Percentiles rank a stretch among this genome's conserved stretches.
Conservation (phyloP, 1,140 invertebrate species). For the Nasonia giraulti region DNA sequence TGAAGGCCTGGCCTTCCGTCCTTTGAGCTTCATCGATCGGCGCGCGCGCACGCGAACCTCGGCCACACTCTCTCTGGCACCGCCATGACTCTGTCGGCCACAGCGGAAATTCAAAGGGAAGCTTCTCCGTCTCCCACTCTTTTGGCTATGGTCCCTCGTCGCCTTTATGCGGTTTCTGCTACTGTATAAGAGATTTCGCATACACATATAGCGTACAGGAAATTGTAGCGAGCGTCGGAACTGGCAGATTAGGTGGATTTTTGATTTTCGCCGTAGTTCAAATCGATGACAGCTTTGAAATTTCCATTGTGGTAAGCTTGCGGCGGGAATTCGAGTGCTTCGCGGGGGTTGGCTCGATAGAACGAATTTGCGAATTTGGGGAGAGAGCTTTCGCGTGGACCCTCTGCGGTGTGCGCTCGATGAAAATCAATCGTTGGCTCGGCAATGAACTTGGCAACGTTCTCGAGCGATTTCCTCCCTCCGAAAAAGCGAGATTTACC, state of each 20-base stretch:
- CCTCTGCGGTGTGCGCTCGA: too few relatives aligned
- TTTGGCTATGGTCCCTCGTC: neutral
- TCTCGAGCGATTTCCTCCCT: too few relatives aligned
- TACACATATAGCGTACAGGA: neutral
- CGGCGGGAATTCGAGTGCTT: too few relatives aligned
- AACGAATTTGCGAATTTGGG: too few relatives aligned
- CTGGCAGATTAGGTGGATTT: neutral
- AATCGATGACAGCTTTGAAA: neutral
- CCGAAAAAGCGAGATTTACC: too few relatives aligned
- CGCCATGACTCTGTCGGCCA: neutral
- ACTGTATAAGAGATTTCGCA: neutral
- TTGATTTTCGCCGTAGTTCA: slow-evolving; percentile 24
- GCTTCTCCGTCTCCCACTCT: neutral
- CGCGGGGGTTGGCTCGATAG: too few relatives aligned
- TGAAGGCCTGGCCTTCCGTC: slow-evolving; percentile 54
- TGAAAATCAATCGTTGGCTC: too few relatives aligned
- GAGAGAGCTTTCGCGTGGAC: too few relatives aligned
- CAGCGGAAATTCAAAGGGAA: slow-evolving; percentile 28
- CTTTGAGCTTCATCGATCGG: slow-evolving; percentile 54
- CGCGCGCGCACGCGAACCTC: slow-evolving; percentile 54
- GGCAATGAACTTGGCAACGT: too few relatives aligned
- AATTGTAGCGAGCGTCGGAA: neutral
- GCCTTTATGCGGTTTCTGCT: neutral
- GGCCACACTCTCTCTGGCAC: neutral
- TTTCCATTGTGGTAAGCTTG: too few relatives aligned